These are phyloP conservation scores for Hemitrygon akajei DNA, from an alignment of 2,797 vertebrate genomes.

Conservation along the genomic window DNA sequence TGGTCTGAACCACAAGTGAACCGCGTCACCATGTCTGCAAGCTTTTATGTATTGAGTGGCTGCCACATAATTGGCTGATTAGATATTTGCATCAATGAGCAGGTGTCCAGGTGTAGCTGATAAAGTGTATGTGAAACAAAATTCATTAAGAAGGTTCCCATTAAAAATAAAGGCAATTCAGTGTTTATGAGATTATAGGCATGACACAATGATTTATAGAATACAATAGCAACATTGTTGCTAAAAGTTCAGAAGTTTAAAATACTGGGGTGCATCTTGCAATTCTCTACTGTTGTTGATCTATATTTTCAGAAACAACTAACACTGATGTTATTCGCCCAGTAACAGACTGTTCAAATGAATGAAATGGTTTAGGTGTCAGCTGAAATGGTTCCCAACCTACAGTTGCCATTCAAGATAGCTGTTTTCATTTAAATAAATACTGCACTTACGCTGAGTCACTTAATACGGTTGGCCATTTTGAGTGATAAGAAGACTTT, in stretches of 20 bases:
- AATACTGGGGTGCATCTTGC: too few species aligned
- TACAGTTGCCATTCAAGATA: background rate
- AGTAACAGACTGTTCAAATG: background rate
- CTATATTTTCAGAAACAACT: background rate
- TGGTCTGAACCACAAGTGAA: too few species aligned
- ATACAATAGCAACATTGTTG: background rate
- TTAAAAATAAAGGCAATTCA: constrained; percentile 13
- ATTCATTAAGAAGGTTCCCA: background rate
- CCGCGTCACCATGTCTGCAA: too few species aligned
- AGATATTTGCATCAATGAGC: too few species aligned
- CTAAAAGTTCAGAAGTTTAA: background rate
- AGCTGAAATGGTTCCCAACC: background rate
- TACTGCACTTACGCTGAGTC: background rate
- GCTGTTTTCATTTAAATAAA: background rate
- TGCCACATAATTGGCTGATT: too few species aligned
- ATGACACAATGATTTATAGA: background rate
- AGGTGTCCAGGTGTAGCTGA: too few species aligned
- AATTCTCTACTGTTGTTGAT: background rate
- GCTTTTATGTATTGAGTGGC: too few species aligned
- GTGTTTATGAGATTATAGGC: background rate
- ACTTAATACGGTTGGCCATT: background rate
- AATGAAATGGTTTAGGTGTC: background rate
- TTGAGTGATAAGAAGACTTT: background rate
- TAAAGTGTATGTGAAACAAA: background rate
- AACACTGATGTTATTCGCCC: background rate